Evolutionary conservation across 2,888 invertebrate species (phyloP).

Genomic region (Stegophylla sp.): DNA sequence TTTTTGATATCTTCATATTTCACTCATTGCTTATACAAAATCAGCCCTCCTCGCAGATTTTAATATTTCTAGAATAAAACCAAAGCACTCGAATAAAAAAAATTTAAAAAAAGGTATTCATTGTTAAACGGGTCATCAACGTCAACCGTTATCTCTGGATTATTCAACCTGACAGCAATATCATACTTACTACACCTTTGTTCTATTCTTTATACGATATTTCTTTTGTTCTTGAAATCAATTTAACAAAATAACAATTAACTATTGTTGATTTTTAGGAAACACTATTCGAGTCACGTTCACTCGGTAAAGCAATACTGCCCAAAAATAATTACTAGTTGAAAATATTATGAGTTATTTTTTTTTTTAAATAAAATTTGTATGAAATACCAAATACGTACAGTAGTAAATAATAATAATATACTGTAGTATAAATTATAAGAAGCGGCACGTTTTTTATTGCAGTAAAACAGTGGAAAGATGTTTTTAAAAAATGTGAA

Average conservation of each 20-base stretch:
- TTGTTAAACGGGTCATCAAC: conserved; percentile 37
- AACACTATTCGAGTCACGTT: conserved; percentile 27
- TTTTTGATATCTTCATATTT: neutral
- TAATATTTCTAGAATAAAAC: neutral
- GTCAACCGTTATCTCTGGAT: conserved; percentile 19
- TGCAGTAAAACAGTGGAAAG: neutral
- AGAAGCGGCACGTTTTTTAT: conserved; percentile 22
- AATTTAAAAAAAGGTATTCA: neutral
- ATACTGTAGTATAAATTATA: conserved; percentile 20
- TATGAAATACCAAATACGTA: conserved; percentile 11
- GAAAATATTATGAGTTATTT: neutral
- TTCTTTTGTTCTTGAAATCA: conserved; percentile 36
- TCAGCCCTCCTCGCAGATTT: neutral
- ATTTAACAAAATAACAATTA: conserved; percentile 20
- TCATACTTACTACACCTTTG: neutral
- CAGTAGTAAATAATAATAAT: neutral
- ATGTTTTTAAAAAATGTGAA: neutral
- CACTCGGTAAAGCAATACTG: too few relatives aligned
- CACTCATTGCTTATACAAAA: neutral
- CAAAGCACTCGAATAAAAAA: neutral
- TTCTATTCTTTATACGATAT: neutral
- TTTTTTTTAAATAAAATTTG: conserved; percentile 20
- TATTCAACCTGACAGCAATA: conserved; percentile 15
- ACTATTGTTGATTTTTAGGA: conserved; percentile 26
- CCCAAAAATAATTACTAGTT: neutral